Base-by-base conservation (phyloP, 2,113 vertebrate species). In the Lamprologus ornatipinnis region DNA sequence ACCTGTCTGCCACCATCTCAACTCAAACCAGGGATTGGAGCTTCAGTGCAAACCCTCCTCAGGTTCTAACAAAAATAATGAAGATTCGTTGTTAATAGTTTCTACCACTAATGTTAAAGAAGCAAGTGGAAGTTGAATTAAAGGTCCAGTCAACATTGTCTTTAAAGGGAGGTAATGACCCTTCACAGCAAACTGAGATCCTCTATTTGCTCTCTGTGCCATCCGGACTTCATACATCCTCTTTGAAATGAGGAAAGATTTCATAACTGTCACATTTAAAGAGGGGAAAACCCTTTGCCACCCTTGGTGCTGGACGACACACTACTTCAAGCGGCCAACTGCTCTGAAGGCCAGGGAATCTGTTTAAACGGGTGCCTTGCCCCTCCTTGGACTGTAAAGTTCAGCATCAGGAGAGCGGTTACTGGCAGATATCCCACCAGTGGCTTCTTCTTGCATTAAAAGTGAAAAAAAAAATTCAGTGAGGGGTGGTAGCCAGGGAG, bases 241-340 rank as follows among this genome's bases (percentile, higher is more conserved):
- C 81, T 49, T 73, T 51, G 15, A 81, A 83, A 90, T 5, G 28
- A 35, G 51, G 19, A 55, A 70, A 58, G 68, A 81, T 40, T 3
- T 90, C 65, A 47, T 55, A 37, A 17, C 7, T 37, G 82, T 73
- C 2, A 5, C 75, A 80, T 88, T 70, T 78, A 68, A 88, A 83
- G 26, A 83, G 80, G 83, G 63, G 21, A 5, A 45, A 42, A 15
- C 31, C 53, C 70, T 85, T 85, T 4, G 28, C 81, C 88, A 81
- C 80, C 57, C 85, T 86, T 86, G 95, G 95, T 95, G 95, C 94
- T 95, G 92, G 87, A 94, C 87, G 11, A 75, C 75, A 51, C 58
- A 55, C 82, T 51, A 90, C 93, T 88, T 86, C 60, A 89, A 80
- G 80, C 40, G 13, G 88, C 42, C 85, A 51, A 83, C 89, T 86